These are phyloP conservation scores for Agapetus fuscipes DNA, from an alignment of 2,888 invertebrate genomes.

Conservation along the genomic window DNA sequence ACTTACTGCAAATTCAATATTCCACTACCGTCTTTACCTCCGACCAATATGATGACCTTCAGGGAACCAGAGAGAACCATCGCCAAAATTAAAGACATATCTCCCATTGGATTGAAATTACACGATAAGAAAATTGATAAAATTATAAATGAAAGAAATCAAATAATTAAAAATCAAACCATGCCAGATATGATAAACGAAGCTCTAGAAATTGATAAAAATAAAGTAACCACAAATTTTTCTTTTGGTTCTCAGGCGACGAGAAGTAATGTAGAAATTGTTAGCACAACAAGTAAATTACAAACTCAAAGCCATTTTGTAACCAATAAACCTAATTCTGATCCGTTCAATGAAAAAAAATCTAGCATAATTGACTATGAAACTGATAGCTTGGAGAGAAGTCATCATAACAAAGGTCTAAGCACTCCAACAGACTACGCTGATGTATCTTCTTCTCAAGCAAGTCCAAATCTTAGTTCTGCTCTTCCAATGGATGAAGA, in stretches of 20 bases:
- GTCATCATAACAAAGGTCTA: conserved; percentile 41
- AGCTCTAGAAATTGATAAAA: conserved; percentile 47
- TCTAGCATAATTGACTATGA: conserved; percentile 54
- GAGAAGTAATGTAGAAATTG: not conserved
- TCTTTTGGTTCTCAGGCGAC: not conserved
- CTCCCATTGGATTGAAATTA: conserved; percentile 28
- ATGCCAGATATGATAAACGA: conserved; percentile 59
- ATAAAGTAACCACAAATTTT: conserved; percentile 1
- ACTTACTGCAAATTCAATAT: conserved; percentile 35
- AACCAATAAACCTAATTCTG: not conserved
- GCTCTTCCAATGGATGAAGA: conserved; percentile 73
- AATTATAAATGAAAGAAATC: no score
- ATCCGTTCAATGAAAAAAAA: conserved; percentile 28
- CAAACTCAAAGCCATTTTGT: not conserved
- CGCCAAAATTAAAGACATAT: conserved; percentile 31
- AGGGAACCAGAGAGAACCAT: conserved; percentile 32
- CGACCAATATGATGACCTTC: conserved; percentile 19
- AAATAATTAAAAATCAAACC: conserved; percentile 27
- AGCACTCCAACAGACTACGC: conserved; percentile 53
- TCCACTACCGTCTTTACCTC: conserved; percentile 35
- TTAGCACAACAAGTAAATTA: not conserved
- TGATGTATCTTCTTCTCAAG: conserved; percentile 57
- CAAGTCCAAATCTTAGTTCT: conserved; percentile 63
- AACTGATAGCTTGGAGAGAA: conserved; percentile 63
- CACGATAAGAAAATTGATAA: not conserved